phyloP scores from a whole-genome alignment of 2,797 vertebrate species.

The Catamblyrhynchus diadema region DNA sequence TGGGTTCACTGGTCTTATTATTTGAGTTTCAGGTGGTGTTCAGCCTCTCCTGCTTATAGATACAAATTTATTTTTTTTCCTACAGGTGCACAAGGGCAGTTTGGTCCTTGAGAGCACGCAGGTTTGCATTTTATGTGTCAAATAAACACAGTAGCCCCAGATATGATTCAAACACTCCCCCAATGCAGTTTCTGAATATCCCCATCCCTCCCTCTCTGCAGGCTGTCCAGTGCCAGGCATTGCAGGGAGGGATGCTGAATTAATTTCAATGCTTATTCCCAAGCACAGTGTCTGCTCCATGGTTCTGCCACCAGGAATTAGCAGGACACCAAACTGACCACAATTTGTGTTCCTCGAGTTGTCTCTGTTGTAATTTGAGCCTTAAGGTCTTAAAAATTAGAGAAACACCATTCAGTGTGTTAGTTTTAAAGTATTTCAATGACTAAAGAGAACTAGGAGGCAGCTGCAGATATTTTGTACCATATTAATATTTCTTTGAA shows the following conservation, averaged over 20 bases:
- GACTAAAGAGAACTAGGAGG: neutral
- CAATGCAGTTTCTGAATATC: neutral
- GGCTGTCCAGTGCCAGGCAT: too few relatives aligned
- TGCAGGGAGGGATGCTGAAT: neutral
- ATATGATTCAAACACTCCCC: rapidly evolving
- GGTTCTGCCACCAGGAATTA: neutral
- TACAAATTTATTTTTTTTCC: neutral
- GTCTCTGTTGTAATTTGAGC: neutral
- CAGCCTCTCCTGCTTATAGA: neutral
- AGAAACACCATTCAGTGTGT: neutral
- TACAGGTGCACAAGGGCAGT: neutral
- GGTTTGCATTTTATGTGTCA: neutral
- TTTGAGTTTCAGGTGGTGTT: neutral
- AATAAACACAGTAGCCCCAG: neutral
- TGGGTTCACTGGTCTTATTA: neutral
- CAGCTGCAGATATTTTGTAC: neutral
- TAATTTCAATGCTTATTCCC: neutral
- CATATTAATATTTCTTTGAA: neutral
- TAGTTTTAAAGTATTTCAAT: neutral
- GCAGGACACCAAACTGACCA: neutral
- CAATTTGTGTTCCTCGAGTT: neutral
- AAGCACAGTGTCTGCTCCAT: rapidly evolving
- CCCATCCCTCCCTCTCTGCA: neutral
- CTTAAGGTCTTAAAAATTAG: neutral
- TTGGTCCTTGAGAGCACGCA: rapidly evolving